Evolutionary conservation across 2,113 vertebrate species (phyloP).

Genomic region (Nothobranchius furzeri): DNA sequence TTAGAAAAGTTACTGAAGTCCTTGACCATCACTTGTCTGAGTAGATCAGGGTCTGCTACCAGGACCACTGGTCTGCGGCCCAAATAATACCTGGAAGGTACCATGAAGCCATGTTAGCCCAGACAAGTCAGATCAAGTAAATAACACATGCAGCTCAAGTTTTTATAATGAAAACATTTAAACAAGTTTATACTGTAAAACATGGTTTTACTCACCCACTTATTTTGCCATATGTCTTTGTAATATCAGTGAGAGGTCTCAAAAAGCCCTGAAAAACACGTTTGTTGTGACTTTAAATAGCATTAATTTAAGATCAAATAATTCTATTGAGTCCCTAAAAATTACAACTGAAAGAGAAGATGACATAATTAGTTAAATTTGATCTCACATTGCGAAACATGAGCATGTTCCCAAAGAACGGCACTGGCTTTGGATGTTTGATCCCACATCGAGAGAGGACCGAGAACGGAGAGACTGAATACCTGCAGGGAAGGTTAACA

Average conservation of each 20-base stretch:
- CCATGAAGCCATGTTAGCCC: neutral
- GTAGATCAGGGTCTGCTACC: slow-evolving; percentile 79
- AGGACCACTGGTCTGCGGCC: slow-evolving; percentile 63
- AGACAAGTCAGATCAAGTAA: neutral
- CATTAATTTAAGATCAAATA: neutral
- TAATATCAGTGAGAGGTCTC: slow-evolving; percentile 73
- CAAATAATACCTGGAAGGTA: slow-evolving; percentile 87
- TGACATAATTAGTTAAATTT: neutral
- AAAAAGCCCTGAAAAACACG: slow-evolving; percentile 80
- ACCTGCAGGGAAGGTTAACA: slow-evolving; percentile 75
- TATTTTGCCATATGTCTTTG: slow-evolving; percentile 81
- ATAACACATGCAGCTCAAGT: too few species aligned
- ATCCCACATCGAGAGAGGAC: slow-evolving; percentile 84
- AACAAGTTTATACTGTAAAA: neutral
- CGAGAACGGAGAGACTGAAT: slow-evolving; percentile 85
- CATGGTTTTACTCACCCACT: slow-evolving; percentile 80
- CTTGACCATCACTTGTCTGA: slow-evolving; percentile 88
- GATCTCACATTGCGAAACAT: slow-evolving; percentile 85
- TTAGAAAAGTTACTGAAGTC: slow-evolving; percentile 91
- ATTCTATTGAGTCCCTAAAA: neutral
- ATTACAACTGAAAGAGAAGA: too few species aligned
- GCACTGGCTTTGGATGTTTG: slow-evolving; percentile 85
- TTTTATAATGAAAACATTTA: neutral
- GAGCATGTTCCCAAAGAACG: slow-evolving; percentile 90
- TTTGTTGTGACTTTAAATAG: neutral